These are phyloP conservation scores for Alligator mississippiensis DNA, from an alignment of 2,113 vertebrate species.

Conservation along the genomic window DNA sequence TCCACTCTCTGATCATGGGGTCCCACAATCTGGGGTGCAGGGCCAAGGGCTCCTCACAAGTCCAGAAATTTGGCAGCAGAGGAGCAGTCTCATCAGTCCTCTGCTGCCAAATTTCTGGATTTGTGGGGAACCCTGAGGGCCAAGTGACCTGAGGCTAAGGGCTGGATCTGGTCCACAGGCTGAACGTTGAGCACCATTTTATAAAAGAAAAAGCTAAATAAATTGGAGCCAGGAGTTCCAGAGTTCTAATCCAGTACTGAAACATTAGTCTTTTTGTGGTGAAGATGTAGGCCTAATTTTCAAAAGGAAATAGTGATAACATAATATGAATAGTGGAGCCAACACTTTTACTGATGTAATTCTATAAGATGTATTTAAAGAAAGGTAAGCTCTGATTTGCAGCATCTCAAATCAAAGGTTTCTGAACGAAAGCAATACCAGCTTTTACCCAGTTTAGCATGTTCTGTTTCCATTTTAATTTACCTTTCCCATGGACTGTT, in stretches of 20 bases:
- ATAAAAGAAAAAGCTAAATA: neutral
- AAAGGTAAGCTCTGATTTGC: neutral
- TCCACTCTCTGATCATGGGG: too few species aligned
- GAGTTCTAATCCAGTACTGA: neutral
- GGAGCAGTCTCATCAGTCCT: too few species aligned
- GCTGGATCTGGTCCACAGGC: too few species aligned
- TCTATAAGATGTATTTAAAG: neutral
- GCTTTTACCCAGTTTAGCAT: neutral
- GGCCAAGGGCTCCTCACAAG: too few species aligned
- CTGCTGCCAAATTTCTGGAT: too few species aligned
- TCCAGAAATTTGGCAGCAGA: too few species aligned
- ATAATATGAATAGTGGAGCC: too few species aligned
- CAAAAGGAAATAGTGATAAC: neutral
- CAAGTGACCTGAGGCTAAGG: too few species aligned
- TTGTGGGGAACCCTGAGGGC: too few species aligned
- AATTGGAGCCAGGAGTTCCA: neutral
- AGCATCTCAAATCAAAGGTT: neutral
- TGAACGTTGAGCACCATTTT: too few species aligned
- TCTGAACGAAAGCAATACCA: neutral
- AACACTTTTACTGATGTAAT: neutral
- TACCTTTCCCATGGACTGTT: neutral
- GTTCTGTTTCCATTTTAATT: neutral
- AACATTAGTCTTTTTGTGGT: neutral
- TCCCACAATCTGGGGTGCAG: too few species aligned
- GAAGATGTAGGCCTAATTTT: neutral